Evolutionary conservation across 2,113 vertebrate species (phyloP), one percentile per base, ranked within the genome.

Genomic region (Dicaeum eximium): DNA sequence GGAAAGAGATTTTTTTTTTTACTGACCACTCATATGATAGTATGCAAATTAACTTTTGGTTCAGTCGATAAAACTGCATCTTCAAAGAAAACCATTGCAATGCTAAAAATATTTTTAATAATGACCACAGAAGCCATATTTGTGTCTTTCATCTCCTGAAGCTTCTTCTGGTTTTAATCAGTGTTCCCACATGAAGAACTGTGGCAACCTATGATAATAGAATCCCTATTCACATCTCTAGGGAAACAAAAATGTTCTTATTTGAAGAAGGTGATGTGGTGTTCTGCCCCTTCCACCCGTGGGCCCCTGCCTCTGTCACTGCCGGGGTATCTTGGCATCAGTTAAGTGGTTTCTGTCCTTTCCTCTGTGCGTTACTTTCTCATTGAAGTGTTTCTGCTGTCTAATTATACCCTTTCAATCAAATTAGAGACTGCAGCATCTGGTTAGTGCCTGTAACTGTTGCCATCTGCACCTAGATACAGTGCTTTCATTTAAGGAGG

Each of bases 361-460:
- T 97, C 96, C 97, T 97, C 97, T 97, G 83, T 96, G 97, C 95
- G 66, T 98, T 98, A 93, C 97, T 97, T 97, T 98, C 98, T 97
- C 97, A 98, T 98, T 98, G 98, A 98, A 98, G 98, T 98, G 98
- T 99, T 99, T 99, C 98, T 99, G 98, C 98, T 98, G 98, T 98
- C 98, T 99, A 99, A 99, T 99, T 99, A 99, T 98, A 99, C 98
- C 98, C 98, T 99, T 98, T 98, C 98, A 98, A 98, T 98, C 98
- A 99, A 99, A 99, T 99, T 98, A 99, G 98, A 99, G 99, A 98
- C 98, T 99, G 98, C 97, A 96, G 98, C 98, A 99, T 99, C 99
- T 99, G 99, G 98, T 97, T 97, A 98, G 98, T 98, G 98, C 98
- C 97, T 94, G 91, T 98, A 99, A 99, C 98, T 98, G 98, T 98